These are phyloP conservation scores for Papilio aristodemus DNA, from an alignment of 1,140 invertebrate genomes.

Conservation along the genomic window DNA sequence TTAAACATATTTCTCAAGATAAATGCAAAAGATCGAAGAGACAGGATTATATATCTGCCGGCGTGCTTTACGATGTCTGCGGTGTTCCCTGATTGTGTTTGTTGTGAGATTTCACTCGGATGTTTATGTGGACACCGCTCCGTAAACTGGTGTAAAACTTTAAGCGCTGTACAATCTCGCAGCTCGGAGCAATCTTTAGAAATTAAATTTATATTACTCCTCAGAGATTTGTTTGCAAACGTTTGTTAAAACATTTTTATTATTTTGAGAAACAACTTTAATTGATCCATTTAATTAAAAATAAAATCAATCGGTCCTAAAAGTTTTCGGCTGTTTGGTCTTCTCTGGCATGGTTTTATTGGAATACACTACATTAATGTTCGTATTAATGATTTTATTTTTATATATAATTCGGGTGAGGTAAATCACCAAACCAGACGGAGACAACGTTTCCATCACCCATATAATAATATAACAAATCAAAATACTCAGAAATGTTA, in stretches of 20 bases:
- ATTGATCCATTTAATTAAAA: too few species aligned
- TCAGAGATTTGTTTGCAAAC: not conserved
- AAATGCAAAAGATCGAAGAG: conserved; percentile 52
- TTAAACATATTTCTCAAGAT: conserved; percentile 52
- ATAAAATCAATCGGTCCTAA: too few species aligned
- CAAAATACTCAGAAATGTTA: too few species aligned
- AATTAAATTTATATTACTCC: not conserved
- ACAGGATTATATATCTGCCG: conserved; percentile 59
- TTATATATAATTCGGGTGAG: too few species aligned
- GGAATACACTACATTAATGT: too few species aligned
- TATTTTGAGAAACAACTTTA: not conserved
- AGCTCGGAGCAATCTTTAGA: not conserved
- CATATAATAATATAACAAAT: too few species aligned
- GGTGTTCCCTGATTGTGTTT: conserved; percentile 59
- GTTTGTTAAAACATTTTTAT: not conserved
- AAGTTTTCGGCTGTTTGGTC: too few species aligned
- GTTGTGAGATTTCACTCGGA: conserved; percentile 45
- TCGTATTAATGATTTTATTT: too few species aligned
- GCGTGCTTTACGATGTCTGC: conserved; percentile 52
- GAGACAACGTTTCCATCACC: too few species aligned
- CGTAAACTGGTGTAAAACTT: conserved; percentile 32
- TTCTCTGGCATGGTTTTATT: too few species aligned
- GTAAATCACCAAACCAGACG: too few species aligned
- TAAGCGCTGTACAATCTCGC: not conserved
- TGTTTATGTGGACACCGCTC: conserved; percentile 37